Percentiles rank a stretch among this genome's conserved stretches.
Evolutionary conservation across 2,113 vertebrate species (phyloP).

Genomic region (Callithrix jacchus): DNA sequence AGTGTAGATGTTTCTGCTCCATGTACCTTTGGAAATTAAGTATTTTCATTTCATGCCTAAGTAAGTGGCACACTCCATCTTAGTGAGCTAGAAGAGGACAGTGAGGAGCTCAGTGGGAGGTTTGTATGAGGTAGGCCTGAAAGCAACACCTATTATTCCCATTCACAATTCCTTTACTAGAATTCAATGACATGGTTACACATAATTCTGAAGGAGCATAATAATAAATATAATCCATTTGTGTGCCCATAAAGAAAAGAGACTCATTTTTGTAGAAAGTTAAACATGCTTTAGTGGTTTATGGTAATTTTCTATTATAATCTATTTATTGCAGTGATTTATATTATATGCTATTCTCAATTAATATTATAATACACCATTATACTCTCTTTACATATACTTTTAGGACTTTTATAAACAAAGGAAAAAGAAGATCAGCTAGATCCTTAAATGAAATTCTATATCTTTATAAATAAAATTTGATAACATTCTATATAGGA

Average conservation of each 20-base stretch:
- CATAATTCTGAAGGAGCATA: background rate
- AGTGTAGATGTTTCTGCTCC: fast-evolving
- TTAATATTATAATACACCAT: background rate
- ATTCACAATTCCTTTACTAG: background rate
- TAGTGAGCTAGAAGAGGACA: background rate
- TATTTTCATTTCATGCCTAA: background rate
- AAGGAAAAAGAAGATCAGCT: background rate
- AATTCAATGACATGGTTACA: background rate
- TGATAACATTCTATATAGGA: background rate
- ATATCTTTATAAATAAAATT: background rate
- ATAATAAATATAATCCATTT: background rate
- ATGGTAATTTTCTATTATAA: background rate
- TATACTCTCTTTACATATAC: background rate
- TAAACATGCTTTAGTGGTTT: background rate
- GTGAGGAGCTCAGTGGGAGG: background rate
- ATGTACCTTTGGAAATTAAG: background rate
- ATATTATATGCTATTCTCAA: background rate
- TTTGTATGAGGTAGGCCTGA: background rate
- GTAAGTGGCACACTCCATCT: background rate
- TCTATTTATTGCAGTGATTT: background rate
- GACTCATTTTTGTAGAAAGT: background rate
- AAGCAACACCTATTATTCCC: background rate
- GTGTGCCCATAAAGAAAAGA: background rate
- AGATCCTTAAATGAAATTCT: background rate
- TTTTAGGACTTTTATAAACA: background rate